A percentile compares a stretch with the other conserved stretches of the same genome.
phyloP scores from a whole-genome alignment of 2,113 vertebrate genomes.

The Bettongia penicillata region DNA sequence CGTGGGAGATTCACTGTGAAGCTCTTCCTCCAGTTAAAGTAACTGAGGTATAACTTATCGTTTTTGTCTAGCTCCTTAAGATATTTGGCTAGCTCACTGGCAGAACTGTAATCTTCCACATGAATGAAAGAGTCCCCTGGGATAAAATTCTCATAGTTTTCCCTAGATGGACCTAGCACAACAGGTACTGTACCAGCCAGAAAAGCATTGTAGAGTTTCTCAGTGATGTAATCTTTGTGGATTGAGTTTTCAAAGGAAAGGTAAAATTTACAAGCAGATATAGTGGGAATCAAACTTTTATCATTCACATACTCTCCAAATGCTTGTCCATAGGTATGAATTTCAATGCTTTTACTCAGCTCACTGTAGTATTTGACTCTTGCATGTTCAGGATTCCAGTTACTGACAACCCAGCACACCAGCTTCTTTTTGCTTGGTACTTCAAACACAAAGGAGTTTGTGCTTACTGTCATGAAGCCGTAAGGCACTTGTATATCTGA shows the following conservation, averaged over 20 bases:
- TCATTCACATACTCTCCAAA: slow-evolving; percentile 94
- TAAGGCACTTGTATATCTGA: slow-evolving; percentile 99
- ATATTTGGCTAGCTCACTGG: slow-evolving; percentile 95
- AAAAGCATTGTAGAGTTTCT: slow-evolving; percentile 97
- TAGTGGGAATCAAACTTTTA: slow-evolving; percentile 95
- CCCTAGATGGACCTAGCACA: slow-evolving; percentile 92
- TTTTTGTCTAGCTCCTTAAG: slow-evolving; percentile 96
- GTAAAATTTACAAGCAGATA: slow-evolving; percentile 97
- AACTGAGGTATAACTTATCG: slow-evolving; percentile 93
- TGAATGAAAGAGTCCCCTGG: slow-evolving; percentile 96
- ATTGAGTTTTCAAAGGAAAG: slow-evolving; percentile 98
- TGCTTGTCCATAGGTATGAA: slow-evolving; percentile 94
- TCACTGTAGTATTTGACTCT: slow-evolving; percentile 98
- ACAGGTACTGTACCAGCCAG: slow-evolving; percentile 95
- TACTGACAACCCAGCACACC: slow-evolving; percentile 98
- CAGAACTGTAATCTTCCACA: slow-evolving; percentile 94
- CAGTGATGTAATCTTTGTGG: slow-evolving; percentile 98
- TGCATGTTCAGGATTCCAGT: slow-evolving; percentile 97
- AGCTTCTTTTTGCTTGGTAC: slow-evolving; percentile 95
- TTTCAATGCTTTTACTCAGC: slow-evolving; percentile 95
- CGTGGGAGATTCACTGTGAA: slow-evolving; percentile 94
- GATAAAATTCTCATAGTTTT: slow-evolving; percentile 98
- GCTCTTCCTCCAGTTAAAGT: slow-evolving; percentile 96
- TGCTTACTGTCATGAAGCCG: slow-evolving; percentile 92
- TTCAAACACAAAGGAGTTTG: slow-evolving; percentile 91